phyloP scores from a whole-genome alignment of 1,140 invertebrate species.

The Asbolus verrucosus region DNA sequence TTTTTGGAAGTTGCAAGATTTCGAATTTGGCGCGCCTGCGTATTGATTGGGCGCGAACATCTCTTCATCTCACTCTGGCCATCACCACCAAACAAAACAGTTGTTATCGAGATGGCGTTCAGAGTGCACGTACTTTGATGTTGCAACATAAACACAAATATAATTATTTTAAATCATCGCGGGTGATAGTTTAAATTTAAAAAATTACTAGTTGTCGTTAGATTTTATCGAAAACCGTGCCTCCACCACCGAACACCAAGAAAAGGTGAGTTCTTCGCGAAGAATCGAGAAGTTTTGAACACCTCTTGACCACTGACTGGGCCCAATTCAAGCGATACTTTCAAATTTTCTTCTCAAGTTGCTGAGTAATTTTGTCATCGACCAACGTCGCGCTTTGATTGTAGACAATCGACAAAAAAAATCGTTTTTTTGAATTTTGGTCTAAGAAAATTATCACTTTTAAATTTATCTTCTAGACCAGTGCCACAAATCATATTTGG shows the following conservation, averaged over 20 bases:
- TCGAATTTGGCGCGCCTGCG: neutral
- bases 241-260: neutral
- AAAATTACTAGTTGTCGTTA: neutral
- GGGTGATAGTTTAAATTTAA: constrained; percentile 17
- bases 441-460: too few relatives aligned
- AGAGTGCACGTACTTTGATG: constrained; percentile 9
- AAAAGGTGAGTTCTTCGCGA: constrained; percentile 13
- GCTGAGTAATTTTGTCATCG: too few relatives aligned
- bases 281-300: constrained; percentile 2
- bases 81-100: constrained; percentile 19
- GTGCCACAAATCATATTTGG: too few relatives aligned
- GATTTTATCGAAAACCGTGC: constrained; percentile 7
- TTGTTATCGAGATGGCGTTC: constrained; percentile 25
- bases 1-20: too few relatives aligned
- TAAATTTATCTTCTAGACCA: too few relatives aligned
- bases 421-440: too few relatives aligned
- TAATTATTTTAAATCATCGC: constrained; percentile 25
- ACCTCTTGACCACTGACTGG: constrained; percentile 15
- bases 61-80: constrained; percentile 13
- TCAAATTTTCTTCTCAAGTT: too few relatives aligned
- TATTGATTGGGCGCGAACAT: constrained; percentile 12
- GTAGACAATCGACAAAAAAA: too few relatives aligned
- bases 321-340: too few relatives aligned
- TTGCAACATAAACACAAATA: constrained; percentile 18
- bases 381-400: too few relatives aligned